These are phyloP conservation scores for Drosophila mulleri DNA, from an alignment of 2,888 invertebrate species.

Conservation along the genomic window DNA sequence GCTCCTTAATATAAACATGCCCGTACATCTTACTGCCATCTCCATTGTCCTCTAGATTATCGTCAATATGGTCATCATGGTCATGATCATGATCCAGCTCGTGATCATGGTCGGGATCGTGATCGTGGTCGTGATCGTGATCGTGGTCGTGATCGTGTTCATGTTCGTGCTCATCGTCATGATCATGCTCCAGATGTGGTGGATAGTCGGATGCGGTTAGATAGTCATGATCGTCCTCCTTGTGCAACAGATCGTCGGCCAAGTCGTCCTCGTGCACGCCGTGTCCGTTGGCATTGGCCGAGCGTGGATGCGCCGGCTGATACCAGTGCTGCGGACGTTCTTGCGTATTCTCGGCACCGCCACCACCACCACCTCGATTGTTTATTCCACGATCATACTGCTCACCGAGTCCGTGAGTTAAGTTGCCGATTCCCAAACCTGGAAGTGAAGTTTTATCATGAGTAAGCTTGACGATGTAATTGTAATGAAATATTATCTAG, in stretches of 20 bases:
- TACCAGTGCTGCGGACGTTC: slow-evolving; percentile 60
- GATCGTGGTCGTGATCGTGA: slow-evolving; percentile 16
- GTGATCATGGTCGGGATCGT: slow-evolving; percentile 12
- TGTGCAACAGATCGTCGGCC: slow-evolving; percentile 62
- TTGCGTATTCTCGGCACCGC: slow-evolving; percentile 38
- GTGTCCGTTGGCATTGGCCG: slow-evolving; percentile 32
- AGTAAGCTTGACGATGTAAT: background rate
- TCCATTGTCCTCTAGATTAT: slow-evolving; percentile 35
- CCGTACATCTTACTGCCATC: slow-evolving; percentile 65
- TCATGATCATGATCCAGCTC: slow-evolving; percentile 18
- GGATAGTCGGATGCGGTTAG: slow-evolving; percentile 78
- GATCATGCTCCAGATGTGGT: slow-evolving; percentile 61
- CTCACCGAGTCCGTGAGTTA: slow-evolving; percentile 41
- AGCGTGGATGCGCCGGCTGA: slow-evolving; percentile 39
- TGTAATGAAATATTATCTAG: too few relatives aligned
- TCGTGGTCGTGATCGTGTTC: slow-evolving; percentile 21
- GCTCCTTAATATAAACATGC: slow-evolving; percentile 79
- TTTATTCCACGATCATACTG: slow-evolving; percentile 33
- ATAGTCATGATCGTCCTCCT: slow-evolving; percentile 61
- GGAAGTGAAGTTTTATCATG: background rate
- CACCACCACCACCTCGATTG: slow-evolving; percentile 19
- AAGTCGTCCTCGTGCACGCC: slow-evolving; percentile 56
- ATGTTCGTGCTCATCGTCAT: slow-evolving; percentile 2
- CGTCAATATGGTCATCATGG: slow-evolving; percentile 35
- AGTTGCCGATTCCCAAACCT: slow-evolving; percentile 57